Evolutionary conservation across 2,888 invertebrate species (phyloP).

Genomic region (Ephialtes manifestator): DNA sequence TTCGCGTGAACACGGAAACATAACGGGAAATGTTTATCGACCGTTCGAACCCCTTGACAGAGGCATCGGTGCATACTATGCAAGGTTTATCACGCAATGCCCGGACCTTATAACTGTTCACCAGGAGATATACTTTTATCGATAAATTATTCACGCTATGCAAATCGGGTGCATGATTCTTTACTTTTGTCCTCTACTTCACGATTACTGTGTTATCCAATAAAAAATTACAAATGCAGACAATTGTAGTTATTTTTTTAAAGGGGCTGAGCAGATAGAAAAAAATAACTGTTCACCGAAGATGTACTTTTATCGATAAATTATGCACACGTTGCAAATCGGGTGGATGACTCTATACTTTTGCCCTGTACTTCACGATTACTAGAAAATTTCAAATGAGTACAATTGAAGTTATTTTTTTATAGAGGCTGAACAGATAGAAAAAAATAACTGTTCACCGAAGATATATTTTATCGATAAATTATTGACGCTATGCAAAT

Average conservation of each 20-base stretch:
- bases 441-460: constrained; percentile 56
- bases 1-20: constrained; percentile 59
- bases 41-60: constrained; percentile 45
- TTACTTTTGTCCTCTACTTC: background rate
- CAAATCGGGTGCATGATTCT: constrained; percentile 3
- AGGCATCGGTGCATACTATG: constrained; percentile 28
- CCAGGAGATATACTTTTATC: constrained; percentile 32
- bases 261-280: no score
- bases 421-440: no score
- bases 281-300: constrained; percentile 13
- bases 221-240: constrained; percentile 28
- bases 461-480: constrained; percentile 49
- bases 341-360: no score
- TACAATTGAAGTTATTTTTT: no score
- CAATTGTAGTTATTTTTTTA: background rate
- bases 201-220: constrained; percentile 58
- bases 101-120: constrained; percentile 46
- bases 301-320: no score
- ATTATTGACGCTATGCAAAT: constrained; percentile 53
- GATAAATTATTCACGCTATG: constrained; percentile 60
- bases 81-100: constrained; percentile 19
- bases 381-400: no score
- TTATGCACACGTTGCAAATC: no score
- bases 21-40: constrained; percentile 69
- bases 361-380: no score